phyloP scores from a whole-genome alignment of 2,113 vertebrate species.

The Psettodes erumei region DNA sequence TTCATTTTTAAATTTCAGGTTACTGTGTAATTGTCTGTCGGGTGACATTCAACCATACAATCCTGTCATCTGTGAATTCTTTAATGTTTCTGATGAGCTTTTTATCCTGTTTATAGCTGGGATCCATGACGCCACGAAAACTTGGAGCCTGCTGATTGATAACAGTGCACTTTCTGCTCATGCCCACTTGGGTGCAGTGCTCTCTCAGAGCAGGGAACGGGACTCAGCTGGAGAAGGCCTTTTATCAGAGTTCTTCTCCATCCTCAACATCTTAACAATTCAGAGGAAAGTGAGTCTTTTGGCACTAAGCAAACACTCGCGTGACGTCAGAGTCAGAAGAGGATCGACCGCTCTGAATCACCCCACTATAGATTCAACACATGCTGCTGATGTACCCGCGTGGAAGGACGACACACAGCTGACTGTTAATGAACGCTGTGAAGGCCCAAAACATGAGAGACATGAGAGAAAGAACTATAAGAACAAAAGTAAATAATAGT shows the following conservation, averaged over 20 bases:
- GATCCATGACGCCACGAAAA: background rate
- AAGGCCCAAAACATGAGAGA: background rate
- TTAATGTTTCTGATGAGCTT: background rate
- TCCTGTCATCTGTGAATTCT: background rate
- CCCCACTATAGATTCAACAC: conserved; percentile 58
- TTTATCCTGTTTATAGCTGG: background rate
- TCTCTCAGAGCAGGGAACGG: conserved; percentile 30
- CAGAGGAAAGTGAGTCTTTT: conserved; percentile 16
- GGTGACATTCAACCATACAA: background rate
- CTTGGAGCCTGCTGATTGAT: background rate
- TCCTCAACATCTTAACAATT: conserved; percentile 9
- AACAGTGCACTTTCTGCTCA: conserved; percentile 35
- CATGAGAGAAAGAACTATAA: background rate
- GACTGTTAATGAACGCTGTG: conserved; percentile 23
- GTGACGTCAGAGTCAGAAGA: conserved; percentile 61
- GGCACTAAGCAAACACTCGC: background rate
- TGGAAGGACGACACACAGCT: conserved; percentile 1
- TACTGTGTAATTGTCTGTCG: background rate
- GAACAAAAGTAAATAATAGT: background rate
- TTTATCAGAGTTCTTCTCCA: background rate
- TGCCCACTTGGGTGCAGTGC: conserved; percentile 68
- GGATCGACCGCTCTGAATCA: conserved; percentile 62
- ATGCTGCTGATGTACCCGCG: conserved; percentile 16
- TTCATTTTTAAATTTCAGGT: background rate
- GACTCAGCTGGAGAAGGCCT: rapidly evolving